Evolutionary conservation across 2,797 vertebrate species (phyloP), one percentile per base, ranked within the genome.

Genomic region (Molothrus ater): DNA sequence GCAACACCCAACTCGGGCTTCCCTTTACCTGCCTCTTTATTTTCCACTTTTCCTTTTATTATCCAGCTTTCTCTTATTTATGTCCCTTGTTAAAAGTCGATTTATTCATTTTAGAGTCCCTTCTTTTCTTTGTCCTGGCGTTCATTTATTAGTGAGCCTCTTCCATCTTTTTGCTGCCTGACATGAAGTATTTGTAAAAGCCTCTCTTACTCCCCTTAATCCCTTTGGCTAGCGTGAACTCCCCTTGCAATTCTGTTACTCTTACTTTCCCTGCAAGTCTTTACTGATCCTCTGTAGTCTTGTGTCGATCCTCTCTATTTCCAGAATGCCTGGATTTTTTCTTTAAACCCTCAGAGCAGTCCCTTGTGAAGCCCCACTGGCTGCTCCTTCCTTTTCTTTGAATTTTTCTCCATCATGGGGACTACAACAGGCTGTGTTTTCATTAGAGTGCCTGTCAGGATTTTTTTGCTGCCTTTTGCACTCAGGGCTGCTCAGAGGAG

Each of bases 101-200:
- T 93, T 94, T 82, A 95, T 89, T 96, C 71, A 70, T 83, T 96
- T 93, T 61, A 83, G 90, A 94, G 88, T 96, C 90, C 70, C 82
- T 75, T 32, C 85, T 96, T 93, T 92, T 95, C 90, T 88, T 92
- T 80, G 81, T 73, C 85, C 54, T 26, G 82, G 70, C 16, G 15
- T 64, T 95, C 96, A 90, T 96, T 96, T 97, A 86, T 95, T 96
- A 96, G 85, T 12, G 11, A 96, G 53, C 21, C 53, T 95, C 84
- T 94, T 95, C 94, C 73, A 74, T 97, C 76, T 75, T 71, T 76
- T 80, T 93, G 91, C 93, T 86, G 78, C 74, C 93, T 94, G 92
- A 96, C 95, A 90, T 86, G 18, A 93, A 83, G 84, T 80, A 64
- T 96, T 96, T 97, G 48, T 91, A 89, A 95, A 97, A 93, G 47